Conservation (phyloP, 1,140 invertebrate species). For the Apocrypta bakeri region DNA sequence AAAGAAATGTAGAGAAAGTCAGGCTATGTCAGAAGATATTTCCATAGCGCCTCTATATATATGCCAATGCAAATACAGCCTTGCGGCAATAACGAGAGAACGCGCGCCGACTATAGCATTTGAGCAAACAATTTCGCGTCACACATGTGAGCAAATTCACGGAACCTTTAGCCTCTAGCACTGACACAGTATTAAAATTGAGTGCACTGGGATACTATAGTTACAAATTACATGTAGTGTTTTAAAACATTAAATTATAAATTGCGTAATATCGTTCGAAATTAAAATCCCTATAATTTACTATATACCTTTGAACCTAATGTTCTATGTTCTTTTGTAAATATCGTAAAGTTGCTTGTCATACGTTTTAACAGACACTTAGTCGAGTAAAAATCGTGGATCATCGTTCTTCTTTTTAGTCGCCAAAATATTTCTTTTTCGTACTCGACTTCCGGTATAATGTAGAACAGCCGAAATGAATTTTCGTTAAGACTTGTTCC, state of each 20-base stretch:
- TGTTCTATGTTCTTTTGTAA: too few relatives aligned
- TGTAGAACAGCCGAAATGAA: not conserved
- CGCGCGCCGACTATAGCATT: not conserved
- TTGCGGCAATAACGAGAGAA: not conserved
- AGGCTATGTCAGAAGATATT: not conserved
- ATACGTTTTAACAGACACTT: not conserved
- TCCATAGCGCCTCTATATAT: not conserved
- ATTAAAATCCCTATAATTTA: too few relatives aligned
- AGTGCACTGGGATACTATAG: too few relatives aligned
- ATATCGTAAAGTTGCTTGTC: too few relatives aligned
- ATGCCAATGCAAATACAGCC: not conserved
- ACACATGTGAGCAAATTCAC: not conserved
- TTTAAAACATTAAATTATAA: too few relatives aligned
- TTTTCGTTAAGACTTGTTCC: not conserved
- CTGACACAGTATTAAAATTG: not conserved
- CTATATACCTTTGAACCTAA: too few relatives aligned
- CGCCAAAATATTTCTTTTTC: not conserved
- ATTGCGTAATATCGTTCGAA: too few relatives aligned
- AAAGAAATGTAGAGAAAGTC: not conserved
- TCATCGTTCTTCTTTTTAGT: not conserved
- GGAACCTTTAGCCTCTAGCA: not conserved
- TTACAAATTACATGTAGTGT: too few relatives aligned
- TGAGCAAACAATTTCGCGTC: conserved; percentile 17
- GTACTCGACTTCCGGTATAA: too few relatives aligned
- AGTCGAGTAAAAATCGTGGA: not conserved